These are phyloP conservation scores for Micromys minutus DNA, from an alignment of 2,113 vertebrate genomes.

Conservation along the genomic window DNA sequence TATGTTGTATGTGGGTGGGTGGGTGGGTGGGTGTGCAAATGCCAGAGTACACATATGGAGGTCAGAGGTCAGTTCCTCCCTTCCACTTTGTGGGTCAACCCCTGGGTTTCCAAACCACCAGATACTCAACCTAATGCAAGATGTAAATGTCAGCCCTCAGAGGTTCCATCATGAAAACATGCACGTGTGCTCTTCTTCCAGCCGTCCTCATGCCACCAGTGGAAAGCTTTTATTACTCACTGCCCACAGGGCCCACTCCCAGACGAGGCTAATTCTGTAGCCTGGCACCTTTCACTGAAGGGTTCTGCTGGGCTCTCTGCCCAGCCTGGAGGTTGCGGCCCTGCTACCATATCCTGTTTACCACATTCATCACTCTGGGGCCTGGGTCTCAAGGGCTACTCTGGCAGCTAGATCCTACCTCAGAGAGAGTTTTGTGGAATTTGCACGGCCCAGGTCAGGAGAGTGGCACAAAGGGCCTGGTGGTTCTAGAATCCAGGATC, in stretches of 20 bases:
- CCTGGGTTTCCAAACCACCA: not conserved
- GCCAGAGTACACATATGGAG: not conserved
- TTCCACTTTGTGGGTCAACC: not conserved
- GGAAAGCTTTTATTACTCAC: not conserved
- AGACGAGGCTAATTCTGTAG: not conserved
- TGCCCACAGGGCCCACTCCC: too few relatives aligned
- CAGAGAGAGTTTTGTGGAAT: not conserved
- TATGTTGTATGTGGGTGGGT: not conserved
- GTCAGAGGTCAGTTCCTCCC: not conserved
- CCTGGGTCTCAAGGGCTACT: not conserved
- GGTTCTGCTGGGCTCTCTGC: slow-evolving; percentile 17
- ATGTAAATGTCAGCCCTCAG: not conserved
- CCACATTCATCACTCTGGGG: not conserved
- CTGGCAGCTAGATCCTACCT: not conserved
- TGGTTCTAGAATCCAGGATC: not conserved
- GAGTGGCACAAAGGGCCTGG: not conserved
- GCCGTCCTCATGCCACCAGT: not conserved
- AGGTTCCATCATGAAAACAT: too few relatives aligned
- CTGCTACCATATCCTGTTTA: not conserved
- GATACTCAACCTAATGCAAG: not conserved
- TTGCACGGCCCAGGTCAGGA: not conserved
- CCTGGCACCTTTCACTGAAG: not conserved
- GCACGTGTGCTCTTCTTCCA: fast-evolving
- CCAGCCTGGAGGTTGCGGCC: not conserved
- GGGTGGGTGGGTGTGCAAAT: too few relatives aligned